phyloP scores from a whole-genome alignment of 53 echinoderm and acorn worm species.

The Pentamera pediparva region DNA sequence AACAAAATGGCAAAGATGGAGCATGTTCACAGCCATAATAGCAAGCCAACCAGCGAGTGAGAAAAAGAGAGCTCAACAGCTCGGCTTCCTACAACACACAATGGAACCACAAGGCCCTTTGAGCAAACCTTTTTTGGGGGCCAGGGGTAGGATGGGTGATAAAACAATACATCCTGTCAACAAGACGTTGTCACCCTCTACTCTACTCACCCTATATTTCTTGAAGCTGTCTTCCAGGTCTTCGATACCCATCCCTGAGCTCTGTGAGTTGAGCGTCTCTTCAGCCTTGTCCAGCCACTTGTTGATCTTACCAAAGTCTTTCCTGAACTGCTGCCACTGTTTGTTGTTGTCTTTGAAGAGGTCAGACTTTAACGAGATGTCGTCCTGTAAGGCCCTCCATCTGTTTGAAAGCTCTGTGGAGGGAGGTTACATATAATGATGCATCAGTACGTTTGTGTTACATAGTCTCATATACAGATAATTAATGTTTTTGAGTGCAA shows the following conservation, averaged over 20 bases:
- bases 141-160: no score
- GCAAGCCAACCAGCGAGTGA: no score
- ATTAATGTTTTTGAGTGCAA: no score
- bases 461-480: background rate
- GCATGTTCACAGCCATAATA: no score
- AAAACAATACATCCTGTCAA: no score
- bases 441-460: background rate
- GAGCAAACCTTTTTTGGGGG: no score
- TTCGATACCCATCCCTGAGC: slow-evolving; percentile 56
- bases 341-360: slow-evolving; percentile 70
- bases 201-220: slow-evolving; percentile 70
- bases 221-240: slow-evolving; percentile 82
- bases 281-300: slow-evolving; percentile 96
- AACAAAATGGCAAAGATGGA: no score
- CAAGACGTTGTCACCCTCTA: no score
- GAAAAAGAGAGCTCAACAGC: no score
- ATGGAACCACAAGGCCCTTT: no score
- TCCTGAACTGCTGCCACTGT: slow-evolving; percentile 94
- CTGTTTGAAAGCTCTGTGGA: slow-evolving; percentile 44
- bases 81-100: no score
- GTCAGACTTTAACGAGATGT: slow-evolving; percentile 61
- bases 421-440: background rate
- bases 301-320: slow-evolving; percentile 81
- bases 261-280: slow-evolving; percentile 62
- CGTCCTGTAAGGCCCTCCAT: slow-evolving; percentile 80